These are phyloP conservation scores for Agriopis marginaria DNA, from an alignment of 2,888 invertebrate species.

Conservation along the genomic window DNA sequence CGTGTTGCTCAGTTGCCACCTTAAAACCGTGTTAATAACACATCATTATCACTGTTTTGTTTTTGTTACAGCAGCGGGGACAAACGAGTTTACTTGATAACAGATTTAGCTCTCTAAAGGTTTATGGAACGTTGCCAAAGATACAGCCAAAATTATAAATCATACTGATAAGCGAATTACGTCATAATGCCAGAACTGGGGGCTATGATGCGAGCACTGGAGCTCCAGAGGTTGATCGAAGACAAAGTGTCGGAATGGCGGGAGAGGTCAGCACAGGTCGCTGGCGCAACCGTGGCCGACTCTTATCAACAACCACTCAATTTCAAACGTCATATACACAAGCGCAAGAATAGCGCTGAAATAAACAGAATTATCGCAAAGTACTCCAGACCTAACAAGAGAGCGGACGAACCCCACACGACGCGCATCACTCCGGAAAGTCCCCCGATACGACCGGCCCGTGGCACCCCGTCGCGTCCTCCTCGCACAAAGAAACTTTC, in stretches of 20 bases:
- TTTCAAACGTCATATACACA: slow-evolving; percentile 82
- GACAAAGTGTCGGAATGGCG: slow-evolving; percentile 84
- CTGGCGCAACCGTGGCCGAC: slow-evolving; percentile 75
- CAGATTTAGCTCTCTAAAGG: slow-evolving; percentile 35
- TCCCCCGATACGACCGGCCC: slow-evolving; percentile 71
- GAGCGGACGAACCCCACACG: slow-evolving; percentile 69
- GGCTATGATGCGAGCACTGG: slow-evolving; percentile 82
- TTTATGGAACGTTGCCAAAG: slow-evolving; percentile 46
- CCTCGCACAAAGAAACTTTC: slow-evolving; percentile 65
- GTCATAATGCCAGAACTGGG: slow-evolving; percentile 80
- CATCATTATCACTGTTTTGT: slow-evolving; percentile 21
- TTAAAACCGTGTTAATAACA: slow-evolving; percentile 4
- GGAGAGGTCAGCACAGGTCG: slow-evolving; percentile 83
- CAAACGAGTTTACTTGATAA: slow-evolving; percentile 40
- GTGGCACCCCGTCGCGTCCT: slow-evolving; percentile 71
- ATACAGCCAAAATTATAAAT: slow-evolving; percentile 48
- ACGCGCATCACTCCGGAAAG: slow-evolving; percentile 57
- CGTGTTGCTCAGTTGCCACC: no score
- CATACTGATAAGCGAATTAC: slow-evolving; percentile 43
- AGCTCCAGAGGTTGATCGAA: slow-evolving; percentile 81
- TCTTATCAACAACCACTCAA: slow-evolving; percentile 84
- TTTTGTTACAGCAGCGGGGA: slow-evolving; percentile 44
- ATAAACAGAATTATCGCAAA: slow-evolving; percentile 85
- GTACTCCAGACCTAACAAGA: slow-evolving; percentile 78
- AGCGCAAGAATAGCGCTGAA: slow-evolving; percentile 84